Evolutionary conservation across 2,797 vertebrate genomes (phyloP).

Genomic region (Oreochromis mossambicus): DNA sequence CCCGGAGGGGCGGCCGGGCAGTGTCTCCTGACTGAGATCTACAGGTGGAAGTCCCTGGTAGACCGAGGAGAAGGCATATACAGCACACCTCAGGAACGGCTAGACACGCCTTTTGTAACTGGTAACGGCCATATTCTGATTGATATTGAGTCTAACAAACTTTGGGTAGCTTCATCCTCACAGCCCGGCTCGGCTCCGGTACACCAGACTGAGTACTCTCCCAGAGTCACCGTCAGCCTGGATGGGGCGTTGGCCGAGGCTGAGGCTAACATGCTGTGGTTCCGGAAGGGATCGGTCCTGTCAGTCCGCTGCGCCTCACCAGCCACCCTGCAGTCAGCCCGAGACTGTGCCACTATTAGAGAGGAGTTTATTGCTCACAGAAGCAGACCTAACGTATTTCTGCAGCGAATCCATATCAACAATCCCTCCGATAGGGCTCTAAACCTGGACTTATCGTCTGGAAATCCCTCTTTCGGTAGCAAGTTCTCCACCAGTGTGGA

Average conservation of each 20-base stretch:
- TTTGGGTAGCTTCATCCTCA: constrained; percentile 83
- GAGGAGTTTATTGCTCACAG: constrained; percentile 92
- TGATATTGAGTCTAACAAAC: constrained; percentile 80
- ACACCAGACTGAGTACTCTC: constrained; percentile 79
- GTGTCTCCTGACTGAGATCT: constrained; percentile 82
- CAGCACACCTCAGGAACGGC: constrained; percentile 68
- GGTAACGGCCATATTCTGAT: constrained; percentile 88
- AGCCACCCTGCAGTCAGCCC: constrained; percentile 36
- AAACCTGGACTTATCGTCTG: constrained; percentile 74
- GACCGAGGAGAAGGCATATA: constrained; percentile 82
- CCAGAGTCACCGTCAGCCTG: constrained; percentile 74
- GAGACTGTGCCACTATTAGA: constrained; percentile 84
- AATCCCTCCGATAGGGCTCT: constrained; percentile 84
- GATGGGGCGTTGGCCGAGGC: constrained; percentile 73
- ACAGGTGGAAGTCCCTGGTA: constrained; percentile 78
- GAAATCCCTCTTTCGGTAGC: constrained; percentile 55
- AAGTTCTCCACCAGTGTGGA: constrained; percentile 82
- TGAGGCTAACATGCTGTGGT: constrained; percentile 76
- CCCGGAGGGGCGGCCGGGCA: constrained; percentile 74
- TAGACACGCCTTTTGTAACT: constrained; percentile 78
- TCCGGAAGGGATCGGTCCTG: constrained; percentile 85
- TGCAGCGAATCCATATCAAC: constrained; percentile 85
- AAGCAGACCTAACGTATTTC: constrained; percentile 82
- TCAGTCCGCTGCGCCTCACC: constrained; percentile 80
- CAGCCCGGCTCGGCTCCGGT: constrained; percentile 76